Conservation (phyloP, 1,140 invertebrate species). For the Arion vulgaris region DNA sequence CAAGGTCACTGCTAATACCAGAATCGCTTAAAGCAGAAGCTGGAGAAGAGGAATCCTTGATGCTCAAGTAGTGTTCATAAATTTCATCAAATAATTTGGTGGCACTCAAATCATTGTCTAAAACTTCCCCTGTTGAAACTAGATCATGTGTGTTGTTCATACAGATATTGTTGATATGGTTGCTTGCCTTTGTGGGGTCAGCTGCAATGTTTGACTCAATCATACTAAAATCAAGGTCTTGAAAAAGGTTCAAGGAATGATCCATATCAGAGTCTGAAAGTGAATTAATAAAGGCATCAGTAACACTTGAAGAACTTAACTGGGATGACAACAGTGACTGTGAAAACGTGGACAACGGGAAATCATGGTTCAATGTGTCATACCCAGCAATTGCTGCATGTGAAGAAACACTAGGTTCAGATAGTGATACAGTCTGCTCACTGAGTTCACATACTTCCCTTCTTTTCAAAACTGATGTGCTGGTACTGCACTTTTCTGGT, state of each 20-base stretch:
- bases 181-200: background rate
- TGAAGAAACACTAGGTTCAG: background rate
- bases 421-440: background rate
- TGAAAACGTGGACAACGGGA: background rate
- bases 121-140: conserved; percentile 10
- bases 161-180: background rate
- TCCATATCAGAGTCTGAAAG: conserved; percentile 34
- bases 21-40: conserved; percentile 47
- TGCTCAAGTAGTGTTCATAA: conserved; percentile 17
- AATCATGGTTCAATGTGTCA: background rate
- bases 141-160: conserved; percentile 36
- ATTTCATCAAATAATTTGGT: conserved; percentile 34
- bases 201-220: background rate
- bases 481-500: background rate
- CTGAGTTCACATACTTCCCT: background rate
- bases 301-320: background rate
- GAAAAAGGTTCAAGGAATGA: conserved; percentile 19
- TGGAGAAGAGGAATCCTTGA: conserved; percentile 31
- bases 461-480: background rate
- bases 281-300: conserved; percentile 14
- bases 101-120: conserved; percentile 26
- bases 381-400: background rate
- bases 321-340: background rate
- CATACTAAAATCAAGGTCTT: conserved; percentile 12
- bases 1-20: conserved; percentile 52